Percentiles rank a stretch among this genome's conserved stretches.
phyloP scores from a whole-genome alignment of 1,140 invertebrate species.

The Cyrtorhinus lividipennis region DNA sequence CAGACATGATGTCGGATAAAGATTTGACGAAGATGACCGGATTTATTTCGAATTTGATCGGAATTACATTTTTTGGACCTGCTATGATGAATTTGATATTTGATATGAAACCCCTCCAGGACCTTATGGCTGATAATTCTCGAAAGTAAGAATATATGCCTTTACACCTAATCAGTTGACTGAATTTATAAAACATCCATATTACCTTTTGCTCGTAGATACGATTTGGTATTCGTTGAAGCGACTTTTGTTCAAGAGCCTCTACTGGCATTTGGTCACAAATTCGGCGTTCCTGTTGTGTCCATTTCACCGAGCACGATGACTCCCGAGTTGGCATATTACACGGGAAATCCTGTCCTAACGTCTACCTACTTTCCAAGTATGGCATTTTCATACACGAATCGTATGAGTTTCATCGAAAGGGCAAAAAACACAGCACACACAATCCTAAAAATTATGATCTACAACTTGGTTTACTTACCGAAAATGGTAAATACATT shows the following conservation, averaged over 20 bases:
- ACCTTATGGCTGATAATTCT: too few species aligned
- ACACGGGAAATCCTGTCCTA: slow-evolving; percentile 12
- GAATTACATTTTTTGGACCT: too few species aligned
- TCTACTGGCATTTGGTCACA: slow-evolving; percentile 26
- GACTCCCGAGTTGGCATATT: not conserved
- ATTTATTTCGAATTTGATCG: too few species aligned
- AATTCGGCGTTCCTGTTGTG: slow-evolving; percentile 27
- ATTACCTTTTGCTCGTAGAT: too few species aligned
- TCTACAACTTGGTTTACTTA: not conserved
- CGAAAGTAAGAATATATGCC: too few species aligned
- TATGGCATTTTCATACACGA: slow-evolving; percentile 33
- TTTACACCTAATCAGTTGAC: too few species aligned
- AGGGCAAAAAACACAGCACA: slow-evolving; percentile 34
- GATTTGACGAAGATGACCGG: too few species aligned
- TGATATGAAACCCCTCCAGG: too few species aligned
- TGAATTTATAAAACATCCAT: too few species aligned
- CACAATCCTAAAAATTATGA: not conserved
- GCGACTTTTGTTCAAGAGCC: slow-evolving; percentile 28
- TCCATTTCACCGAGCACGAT: slow-evolving; percentile 8
- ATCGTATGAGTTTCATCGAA: slow-evolving; percentile 38
- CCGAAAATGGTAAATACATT: slow-evolving; percentile 14
- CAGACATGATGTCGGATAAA: too few species aligned
- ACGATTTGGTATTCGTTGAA: slow-evolving; percentile 28
- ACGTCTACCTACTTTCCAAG: slow-evolving; percentile 35
- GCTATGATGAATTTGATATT: too few species aligned